Evolutionary conservation across 2,113 vertebrate species (phyloP), one percentile per base, ranked within the genome.

Genomic region (Ellobius talpinus): DNA sequence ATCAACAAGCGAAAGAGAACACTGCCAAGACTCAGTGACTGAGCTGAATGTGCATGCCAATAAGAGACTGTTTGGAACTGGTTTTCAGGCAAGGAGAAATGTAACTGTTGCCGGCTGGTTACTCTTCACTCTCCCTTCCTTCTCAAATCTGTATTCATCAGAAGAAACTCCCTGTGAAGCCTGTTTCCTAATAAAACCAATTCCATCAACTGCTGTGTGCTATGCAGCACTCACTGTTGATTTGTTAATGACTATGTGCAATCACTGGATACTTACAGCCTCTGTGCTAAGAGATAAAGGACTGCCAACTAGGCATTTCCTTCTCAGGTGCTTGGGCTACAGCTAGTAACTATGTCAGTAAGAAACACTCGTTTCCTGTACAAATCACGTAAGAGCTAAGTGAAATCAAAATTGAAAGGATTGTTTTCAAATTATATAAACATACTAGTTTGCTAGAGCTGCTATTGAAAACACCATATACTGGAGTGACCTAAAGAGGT

Each of bases 121-220:
- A 36, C 5, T 68, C 70, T 66, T 42, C 47, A 66, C 9, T 65
- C 24, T 17, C 7, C 39, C 26, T 74, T 84, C 16, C 45, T 17
- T 96, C 24, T 89, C 72, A 86, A 85, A 95, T 82, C 72, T 87
- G 70, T 12, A 93, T 65, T 74, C 36, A 79, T 94, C 36, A 89
- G 29, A 47, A 90, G 12, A 16, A 63, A 47, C 14, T 72, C 65
- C 74, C 13, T 23, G 19, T 81, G 61, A 52, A 92, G 3, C 39
- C 21, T 76, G 70, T 90, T 90, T 23, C 68, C 52, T 92, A 68
- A 50, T 76, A 91, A 96, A 82, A 4, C 16, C 23, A 52, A 23
- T 66, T 42, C 31, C 21, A n/a, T 77, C 58, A 65, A 7, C 16
- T 85, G n/a, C 45, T 65, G 36, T 84, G 58, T 84, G 12, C 3